Conservation (phyloP, 37 sponge, comb jelly and placozoan genomes). For the Chondrosia reniformis region DNA sequence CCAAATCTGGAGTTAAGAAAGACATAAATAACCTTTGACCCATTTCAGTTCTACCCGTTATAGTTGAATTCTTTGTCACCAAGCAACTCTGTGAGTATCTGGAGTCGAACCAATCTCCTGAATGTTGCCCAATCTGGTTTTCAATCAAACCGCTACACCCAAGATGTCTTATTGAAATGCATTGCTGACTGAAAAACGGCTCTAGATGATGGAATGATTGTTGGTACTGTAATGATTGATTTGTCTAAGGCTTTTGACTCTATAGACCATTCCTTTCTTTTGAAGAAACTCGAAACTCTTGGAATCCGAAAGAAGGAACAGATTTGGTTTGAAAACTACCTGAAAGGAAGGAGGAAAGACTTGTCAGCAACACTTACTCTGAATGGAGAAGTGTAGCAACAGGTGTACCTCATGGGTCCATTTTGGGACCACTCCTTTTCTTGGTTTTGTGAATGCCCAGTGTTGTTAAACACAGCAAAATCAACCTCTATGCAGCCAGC, state of each 20-base stretch:
- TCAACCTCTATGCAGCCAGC: background rate
- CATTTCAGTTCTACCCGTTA: background rate
- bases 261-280: background rate
- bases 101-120: background rate
- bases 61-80: background rate
- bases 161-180: background rate
- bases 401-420: background rate
- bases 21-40: background rate
- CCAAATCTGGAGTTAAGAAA: background rate
- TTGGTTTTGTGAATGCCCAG: background rate
- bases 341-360: background rate
- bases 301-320: background rate
- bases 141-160: background rate
- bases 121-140: background rate
- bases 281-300: background rate
- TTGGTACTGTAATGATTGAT: background rate
- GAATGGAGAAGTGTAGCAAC: background rate
- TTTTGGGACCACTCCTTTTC: background rate
- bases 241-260: background rate
- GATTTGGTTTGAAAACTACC: background rate
- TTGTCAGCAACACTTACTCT: background rate
- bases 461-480: background rate
- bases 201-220: background rate
- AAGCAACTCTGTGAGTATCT: background rate
- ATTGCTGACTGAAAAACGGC: background rate